Base-by-base conservation (phyloP, 2,113 vertebrate genomes). In the Zingel zingel region DNA sequence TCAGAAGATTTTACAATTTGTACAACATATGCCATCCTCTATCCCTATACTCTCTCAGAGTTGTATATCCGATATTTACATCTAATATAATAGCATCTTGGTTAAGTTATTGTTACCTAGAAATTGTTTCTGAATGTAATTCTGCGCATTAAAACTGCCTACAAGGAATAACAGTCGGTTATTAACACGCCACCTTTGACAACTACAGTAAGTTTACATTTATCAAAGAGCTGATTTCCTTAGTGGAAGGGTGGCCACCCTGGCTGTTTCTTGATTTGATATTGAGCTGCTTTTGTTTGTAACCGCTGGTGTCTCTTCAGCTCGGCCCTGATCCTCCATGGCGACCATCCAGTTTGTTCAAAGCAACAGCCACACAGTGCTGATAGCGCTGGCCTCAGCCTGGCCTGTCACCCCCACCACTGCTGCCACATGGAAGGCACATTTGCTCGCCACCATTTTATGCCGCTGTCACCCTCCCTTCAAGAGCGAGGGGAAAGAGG, bases 371-470 rank as follows among this genome's bases (percentile, higher is more conserved):
- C 84, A 74, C 76, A 82, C 79, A 74, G 79, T 84, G 89, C 88
- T 86, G 88, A 90, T 90, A 73, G 77, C 36, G 12, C 77, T 77
- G 90, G 88, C 85, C 91, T 83, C 89, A 72, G 81, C 87, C 79
- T 70, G 84, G 64, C 86, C 82, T 66, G 74, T 81, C 91, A 86
- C 77, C 84, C 74, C 86, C 87, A 70, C 89, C 58, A 19, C 85
- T 82, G 86, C 89, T 88, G 87, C 90, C 91, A 91, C 92, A 92
- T 93, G 92, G 86, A 93, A 89, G 91, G 88, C 89, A 92, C 90
- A 92, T 91, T 94, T 93, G 85, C 89, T 89, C 74, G 65, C 90
- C 88, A 89, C 93, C 91, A 91, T 94, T 93, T 94, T 92, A 86
- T 83, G 86, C 88, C 76, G 87, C 90, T 87, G 90, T 92, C 92